These are phyloP conservation scores for Paralichthys olivaceus DNA, from an alignment of 2,113 vertebrate species.

Conservation along the genomic window DNA sequence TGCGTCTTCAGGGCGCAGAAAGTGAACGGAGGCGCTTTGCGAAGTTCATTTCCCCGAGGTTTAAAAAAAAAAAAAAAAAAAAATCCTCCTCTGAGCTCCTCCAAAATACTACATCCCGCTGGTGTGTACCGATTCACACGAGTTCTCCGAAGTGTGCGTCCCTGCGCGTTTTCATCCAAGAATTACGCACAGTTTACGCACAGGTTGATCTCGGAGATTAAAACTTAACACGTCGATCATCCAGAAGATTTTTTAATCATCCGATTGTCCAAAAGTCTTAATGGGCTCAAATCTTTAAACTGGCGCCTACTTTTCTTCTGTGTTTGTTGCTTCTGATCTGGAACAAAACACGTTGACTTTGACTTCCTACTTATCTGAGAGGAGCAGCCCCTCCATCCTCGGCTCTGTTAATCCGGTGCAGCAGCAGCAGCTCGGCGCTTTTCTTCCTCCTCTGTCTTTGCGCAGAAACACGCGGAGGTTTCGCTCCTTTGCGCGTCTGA, in stretches of 20 bases:
- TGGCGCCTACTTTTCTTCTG: background rate
- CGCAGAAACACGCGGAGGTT: too few species aligned
- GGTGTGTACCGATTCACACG: background rate
- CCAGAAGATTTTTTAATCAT: too few species aligned
- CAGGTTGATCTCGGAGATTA: background rate
- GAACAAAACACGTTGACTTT: background rate
- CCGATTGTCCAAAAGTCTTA: background rate
- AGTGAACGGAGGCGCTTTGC: slow-evolving; percentile 32
- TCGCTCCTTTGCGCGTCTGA: slow-evolving; percentile 37
- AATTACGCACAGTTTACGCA: background rate
- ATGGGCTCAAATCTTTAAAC: background rate
- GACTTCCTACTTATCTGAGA: background rate
- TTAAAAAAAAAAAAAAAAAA: too few species aligned
- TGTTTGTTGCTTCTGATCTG: background rate
- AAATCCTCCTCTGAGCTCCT: too few species aligned
- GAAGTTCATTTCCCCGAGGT: slow-evolving; percentile 52
- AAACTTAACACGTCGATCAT: background rate
- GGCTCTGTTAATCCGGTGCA: background rate
- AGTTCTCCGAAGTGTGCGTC: slow-evolving; percentile 42
- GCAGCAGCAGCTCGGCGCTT: too few species aligned
- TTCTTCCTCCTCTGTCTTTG: too few species aligned
- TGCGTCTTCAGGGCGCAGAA: slow-evolving; percentile 58
- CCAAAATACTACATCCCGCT: too few species aligned
- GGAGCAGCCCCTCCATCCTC: background rate
- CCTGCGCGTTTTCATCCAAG: slow-evolving; percentile 39